Conservation (phyloP, 1,140 invertebrate genomes). For the Drosophila novamexicana region DNA sequence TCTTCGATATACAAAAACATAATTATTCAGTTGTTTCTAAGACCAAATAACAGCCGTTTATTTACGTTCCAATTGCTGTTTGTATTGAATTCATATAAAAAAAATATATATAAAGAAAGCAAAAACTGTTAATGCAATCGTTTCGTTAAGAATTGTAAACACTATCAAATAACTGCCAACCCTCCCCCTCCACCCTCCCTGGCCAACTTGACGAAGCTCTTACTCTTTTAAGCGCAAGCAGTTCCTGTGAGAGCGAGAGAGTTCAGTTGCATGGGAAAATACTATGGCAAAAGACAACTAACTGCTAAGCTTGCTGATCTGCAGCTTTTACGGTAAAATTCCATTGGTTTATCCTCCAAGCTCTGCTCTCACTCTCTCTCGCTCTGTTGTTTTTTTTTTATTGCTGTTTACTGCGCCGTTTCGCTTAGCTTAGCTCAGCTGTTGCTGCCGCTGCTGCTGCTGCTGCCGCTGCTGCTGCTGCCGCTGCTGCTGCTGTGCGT, state of each 20-base stretch:
- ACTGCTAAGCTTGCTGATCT: neutral
- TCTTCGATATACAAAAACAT: neutral
- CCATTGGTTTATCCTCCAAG: conserved; percentile 8
- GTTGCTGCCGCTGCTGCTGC: neutral
- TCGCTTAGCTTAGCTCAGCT: neutral
- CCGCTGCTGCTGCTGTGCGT: neutral
- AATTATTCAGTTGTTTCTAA: neutral
- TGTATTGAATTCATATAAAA: neutral
- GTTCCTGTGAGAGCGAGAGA: neutral
- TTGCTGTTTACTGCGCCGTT: too few species aligned
- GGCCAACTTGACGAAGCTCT: neutral
- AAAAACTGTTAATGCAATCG: neutral
- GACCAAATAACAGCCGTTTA: neutral
- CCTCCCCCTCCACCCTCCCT: neutral
- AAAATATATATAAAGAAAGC: neutral
- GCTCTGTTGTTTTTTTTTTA: too few species aligned
- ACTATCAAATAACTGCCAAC: neutral
- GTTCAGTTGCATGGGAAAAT: too few species aligned
- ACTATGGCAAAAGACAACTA: neutral
- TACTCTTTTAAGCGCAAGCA: neutral
- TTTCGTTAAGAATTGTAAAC: neutral
- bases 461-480: neutral
- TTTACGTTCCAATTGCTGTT: neutral
- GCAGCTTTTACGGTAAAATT: conserved; percentile 14
- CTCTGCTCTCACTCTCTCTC: neutral